Evolutionary conservation across 1,140 invertebrate genomes (phyloP).

Genomic region (Medauroidea extradentata): DNA sequence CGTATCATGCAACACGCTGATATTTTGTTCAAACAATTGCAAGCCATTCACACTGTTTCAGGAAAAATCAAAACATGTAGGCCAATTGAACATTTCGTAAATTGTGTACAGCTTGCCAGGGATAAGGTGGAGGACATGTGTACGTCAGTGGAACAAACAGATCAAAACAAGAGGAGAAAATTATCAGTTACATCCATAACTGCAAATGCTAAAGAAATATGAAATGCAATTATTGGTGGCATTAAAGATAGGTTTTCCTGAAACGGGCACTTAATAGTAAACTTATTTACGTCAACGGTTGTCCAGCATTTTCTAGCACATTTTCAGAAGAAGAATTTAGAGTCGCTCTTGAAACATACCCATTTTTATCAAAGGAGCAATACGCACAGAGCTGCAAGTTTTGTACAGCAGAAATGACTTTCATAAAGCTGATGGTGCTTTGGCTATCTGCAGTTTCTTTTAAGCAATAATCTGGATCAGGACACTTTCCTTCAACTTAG

Average conservation of each 20-base stretch:
- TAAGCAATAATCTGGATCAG: neutral
- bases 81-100: constrained; percentile 20
- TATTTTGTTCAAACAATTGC: constrained; percentile 23
- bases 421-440: neutral
- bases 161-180: constrained; percentile 10
- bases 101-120: constrained; percentile 2
- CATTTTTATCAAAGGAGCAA: constrained; percentile 3
- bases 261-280: constrained; percentile 22
- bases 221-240: constrained; percentile 17
- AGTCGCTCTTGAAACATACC: constrained; percentile 8
- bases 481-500: neutral
- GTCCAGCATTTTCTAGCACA: constrained; percentile 9
- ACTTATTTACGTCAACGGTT: no score
- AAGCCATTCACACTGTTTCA: constrained; percentile 14
- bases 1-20: constrained; percentile 23
- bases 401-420: constrained; percentile 10
- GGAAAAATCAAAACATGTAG: constrained; percentile 17
- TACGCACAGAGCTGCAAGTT: constrained; percentile 3
- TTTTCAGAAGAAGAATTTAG: constrained; percentile 11
- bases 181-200: constrained; percentile 14
- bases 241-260: constrained; percentile 20
- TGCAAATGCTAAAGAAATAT: constrained; percentile 23
- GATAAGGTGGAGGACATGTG: neutral
- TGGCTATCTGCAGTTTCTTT: neutral
- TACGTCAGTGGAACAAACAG: neutral